Percentiles rank a stretch among this genome's conserved stretches.
These are phyloP conservation scores for Perithous albicinctus DNA, from an alignment of 2,888 invertebrate species.

Conservation along the genomic window DNA sequence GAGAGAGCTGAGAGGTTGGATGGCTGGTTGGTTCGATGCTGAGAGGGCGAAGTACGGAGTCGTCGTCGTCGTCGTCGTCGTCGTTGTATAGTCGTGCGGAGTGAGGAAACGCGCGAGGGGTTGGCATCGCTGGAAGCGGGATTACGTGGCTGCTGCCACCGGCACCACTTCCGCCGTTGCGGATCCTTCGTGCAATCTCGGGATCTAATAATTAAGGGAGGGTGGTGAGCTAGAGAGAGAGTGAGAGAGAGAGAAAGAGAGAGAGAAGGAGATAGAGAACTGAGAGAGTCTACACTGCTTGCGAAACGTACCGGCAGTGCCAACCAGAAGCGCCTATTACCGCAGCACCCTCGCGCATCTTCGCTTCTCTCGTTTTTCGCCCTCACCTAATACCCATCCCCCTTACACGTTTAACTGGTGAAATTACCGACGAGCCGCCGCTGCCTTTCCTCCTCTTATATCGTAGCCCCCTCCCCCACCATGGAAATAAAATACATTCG, in stretches of 20 bases:
- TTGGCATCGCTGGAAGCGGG: constrained; percentile 56
- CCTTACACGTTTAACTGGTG: constrained; percentile 44
- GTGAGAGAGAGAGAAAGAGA: background rate
- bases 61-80: constrained; percentile 40
- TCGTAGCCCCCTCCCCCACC: background rate
- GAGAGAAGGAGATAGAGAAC: background rate
- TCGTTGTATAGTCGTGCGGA: constrained; percentile 26
- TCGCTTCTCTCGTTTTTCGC: constrained; percentile 45
- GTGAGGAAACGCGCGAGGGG: constrained; percentile 45
- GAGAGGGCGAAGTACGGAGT: constrained; percentile 56
- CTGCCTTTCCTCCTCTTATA: background rate
- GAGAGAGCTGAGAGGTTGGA: constrained; percentile 65
- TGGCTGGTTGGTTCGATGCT: constrained; percentile 71
- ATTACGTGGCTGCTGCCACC: constrained; percentile 65
- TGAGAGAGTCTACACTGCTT: constrained; percentile 16
- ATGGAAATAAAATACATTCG: too few relatives aligned
- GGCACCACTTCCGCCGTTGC: constrained; percentile 64
- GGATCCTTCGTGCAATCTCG: constrained; percentile 65
- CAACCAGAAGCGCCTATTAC: constrained; percentile 45
- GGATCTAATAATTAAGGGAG: constrained; percentile 65
- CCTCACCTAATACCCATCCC: constrained; percentile 31
- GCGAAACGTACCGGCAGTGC: constrained; percentile 47
- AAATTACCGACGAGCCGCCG: constrained; percentile 39
- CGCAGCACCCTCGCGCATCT: constrained; percentile 32
- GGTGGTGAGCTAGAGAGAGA: constrained; percentile 13